Evolutionary conservation across 2,797 vertebrate species (phyloP).

Genomic region (Percopsis omiscomaycus): DNA sequence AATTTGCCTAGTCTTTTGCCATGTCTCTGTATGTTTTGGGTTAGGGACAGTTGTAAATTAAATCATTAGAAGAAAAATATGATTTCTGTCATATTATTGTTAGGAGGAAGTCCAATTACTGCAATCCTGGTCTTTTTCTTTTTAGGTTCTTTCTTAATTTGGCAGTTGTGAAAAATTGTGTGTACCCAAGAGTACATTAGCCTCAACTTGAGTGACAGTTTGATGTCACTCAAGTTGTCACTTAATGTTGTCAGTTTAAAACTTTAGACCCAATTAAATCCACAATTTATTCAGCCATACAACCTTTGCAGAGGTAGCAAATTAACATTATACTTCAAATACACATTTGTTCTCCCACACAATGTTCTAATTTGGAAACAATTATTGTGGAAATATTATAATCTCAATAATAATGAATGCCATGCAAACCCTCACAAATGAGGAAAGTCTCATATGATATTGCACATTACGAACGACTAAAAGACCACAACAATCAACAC

Average conservation of each 20-base stretch:
- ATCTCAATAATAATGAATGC: neutral
- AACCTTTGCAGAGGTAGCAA: constrained; percentile 17
- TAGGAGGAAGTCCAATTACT: constrained; percentile 35
- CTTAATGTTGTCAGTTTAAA: constrained; percentile 13
- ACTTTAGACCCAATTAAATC: constrained; percentile 35
- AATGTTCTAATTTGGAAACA: neutral
- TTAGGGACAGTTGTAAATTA: constrained; percentile 21
- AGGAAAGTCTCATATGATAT: constrained; percentile 18
- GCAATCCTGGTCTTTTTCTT: neutral
- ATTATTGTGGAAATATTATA: too few species aligned
- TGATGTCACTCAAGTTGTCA: neutral
- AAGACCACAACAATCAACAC: constrained; percentile 46
- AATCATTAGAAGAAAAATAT: constrained; percentile 28
- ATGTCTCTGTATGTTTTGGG: constrained; percentile 6
- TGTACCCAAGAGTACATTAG: neutral
- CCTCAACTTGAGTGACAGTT: constrained; percentile 2
- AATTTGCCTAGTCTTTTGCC: constrained; percentile 7
- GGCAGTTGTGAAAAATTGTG: neutral
- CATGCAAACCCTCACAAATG: constrained; percentile 7
- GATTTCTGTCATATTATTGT: constrained; percentile 19
- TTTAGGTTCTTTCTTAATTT: constrained; percentile 8
- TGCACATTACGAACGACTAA: constrained; percentile 35
- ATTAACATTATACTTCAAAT: constrained; percentile 32
- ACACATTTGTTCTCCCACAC: constrained; percentile 7
- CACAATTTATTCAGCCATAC: constrained; percentile 23